Evolutionary conservation across 1,140 invertebrate species (phyloP).

Genomic region (Pogonognathellus flavescens): DNA sequence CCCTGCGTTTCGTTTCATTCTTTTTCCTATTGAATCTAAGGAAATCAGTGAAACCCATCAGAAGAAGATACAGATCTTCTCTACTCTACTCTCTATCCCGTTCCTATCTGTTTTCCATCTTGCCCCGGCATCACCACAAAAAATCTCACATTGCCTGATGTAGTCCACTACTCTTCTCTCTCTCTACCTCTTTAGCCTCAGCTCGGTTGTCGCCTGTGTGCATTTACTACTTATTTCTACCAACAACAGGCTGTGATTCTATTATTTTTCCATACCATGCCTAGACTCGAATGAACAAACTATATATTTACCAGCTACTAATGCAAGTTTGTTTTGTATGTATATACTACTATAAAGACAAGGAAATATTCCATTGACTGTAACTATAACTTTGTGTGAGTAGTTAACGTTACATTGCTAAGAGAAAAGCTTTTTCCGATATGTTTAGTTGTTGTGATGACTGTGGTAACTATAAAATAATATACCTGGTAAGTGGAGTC

Average conservation of each 20-base stretch:
- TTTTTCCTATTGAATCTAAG: constrained; percentile 33
- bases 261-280: background rate
- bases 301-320: no score
- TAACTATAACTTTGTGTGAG: background rate
- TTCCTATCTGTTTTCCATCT: constrained; percentile 43
- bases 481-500: background rate
- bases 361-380: no score
- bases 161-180: background rate
- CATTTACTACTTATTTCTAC: background rate
- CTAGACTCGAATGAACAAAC: no score
- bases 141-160: constrained; percentile 37
- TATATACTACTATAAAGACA: background rate
- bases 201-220: background rate
- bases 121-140: constrained; percentile 44
- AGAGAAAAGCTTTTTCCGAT: background rate
- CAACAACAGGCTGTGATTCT: no score
- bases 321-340: background rate
- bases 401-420: background rate
- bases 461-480: background rate
- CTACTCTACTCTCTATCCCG: constrained; percentile 14
- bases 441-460: constrained; percentile 3
- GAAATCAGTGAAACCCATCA: constrained; percentile 48
- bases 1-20: constrained; percentile 8
- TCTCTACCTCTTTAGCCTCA: background rate
- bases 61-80: constrained; percentile 42